These are phyloP conservation scores for Marronus borbonicus DNA, from an alignment of 2,888 invertebrate genomes.

Conservation along the genomic window DNA sequence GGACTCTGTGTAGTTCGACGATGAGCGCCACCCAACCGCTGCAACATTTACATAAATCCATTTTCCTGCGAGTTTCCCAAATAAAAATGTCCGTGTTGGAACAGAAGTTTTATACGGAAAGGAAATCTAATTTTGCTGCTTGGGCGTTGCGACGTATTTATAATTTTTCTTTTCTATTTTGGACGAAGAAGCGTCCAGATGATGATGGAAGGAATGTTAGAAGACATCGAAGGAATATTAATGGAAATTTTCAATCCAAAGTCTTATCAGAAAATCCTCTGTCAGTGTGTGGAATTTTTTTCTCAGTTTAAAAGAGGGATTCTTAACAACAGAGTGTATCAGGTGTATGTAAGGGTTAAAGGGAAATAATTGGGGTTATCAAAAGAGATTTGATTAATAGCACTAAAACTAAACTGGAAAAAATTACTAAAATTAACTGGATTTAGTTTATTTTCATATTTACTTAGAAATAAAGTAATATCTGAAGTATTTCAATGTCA, in stretches of 20 bases:
- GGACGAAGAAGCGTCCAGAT: background rate
- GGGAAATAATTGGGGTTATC: too few species aligned
- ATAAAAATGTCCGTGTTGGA: background rate
- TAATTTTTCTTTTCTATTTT: background rate
- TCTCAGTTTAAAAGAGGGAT: too few species aligned
- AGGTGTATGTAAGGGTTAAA: too few species aligned
- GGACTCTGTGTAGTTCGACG: background rate
- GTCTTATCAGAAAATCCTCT: too few species aligned
- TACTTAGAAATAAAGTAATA: too few species aligned
- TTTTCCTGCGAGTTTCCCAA: background rate
- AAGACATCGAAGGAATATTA: slow-evolving; percentile 6
- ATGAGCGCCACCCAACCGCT: background rate
- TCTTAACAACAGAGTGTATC: too few species aligned
- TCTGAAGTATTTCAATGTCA: too few species aligned
- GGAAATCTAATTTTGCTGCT: slow-evolving; percentile 12
- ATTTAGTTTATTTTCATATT: too few species aligned
- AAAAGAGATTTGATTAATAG: too few species aligned
- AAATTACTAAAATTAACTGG: too few species aligned
- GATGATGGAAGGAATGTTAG: background rate
- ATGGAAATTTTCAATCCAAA: background rate
- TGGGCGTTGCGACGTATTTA: background rate
- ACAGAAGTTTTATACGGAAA: background rate
- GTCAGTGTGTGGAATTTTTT: too few species aligned
- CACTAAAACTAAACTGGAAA: too few species aligned
- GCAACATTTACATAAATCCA: background rate